Percentiles rank a stretch among this genome's conserved stretches.
These are phyloP conservation scores for Venustaconcha ellipsiformis DNA, from an alignment of 1,140 invertebrate genomes.

Conservation along the genomic window DNA sequence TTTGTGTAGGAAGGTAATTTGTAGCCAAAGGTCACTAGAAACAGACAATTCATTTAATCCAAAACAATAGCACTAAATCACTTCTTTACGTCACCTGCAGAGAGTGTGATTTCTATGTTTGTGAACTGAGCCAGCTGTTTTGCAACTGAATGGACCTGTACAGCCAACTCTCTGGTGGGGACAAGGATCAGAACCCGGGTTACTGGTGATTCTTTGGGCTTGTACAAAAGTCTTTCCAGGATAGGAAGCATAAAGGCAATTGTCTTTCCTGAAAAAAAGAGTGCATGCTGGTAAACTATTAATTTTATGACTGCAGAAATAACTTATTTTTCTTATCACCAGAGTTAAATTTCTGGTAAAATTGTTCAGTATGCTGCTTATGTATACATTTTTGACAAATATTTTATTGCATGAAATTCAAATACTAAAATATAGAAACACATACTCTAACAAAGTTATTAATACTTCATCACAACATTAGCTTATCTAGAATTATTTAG, in stretches of 20 bases:
- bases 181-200: conserved; percentile 94
- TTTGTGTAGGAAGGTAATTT: not conserved
- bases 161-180: conserved; percentile 96
- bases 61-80: not conserved
- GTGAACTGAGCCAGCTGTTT: conserved; percentile 84
- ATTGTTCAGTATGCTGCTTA: too few species aligned
- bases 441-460: too few species aligned
- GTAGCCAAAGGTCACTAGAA: not conserved
- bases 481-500: too few species aligned
- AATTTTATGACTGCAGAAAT: too few species aligned
- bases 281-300: not conserved
- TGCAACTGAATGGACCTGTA: conserved; percentile 93
- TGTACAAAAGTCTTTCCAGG: conserved; percentile 91
- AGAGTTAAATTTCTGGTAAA: too few species aligned
- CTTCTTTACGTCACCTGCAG: conserved; percentile 65
- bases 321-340: too few species aligned
- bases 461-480: too few species aligned
- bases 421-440: too few species aligned
- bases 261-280: conserved; percentile 79
- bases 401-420: too few species aligned
- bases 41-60: not conserved
- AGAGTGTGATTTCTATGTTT: conserved; percentile 74
- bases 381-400: too few species aligned
- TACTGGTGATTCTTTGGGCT: conserved; percentile 72
- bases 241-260: conserved; percentile 99